Evolutionary conservation across 2,888 invertebrate genomes (phyloP).

Genomic region (Phanerotoma sp.): DNA sequence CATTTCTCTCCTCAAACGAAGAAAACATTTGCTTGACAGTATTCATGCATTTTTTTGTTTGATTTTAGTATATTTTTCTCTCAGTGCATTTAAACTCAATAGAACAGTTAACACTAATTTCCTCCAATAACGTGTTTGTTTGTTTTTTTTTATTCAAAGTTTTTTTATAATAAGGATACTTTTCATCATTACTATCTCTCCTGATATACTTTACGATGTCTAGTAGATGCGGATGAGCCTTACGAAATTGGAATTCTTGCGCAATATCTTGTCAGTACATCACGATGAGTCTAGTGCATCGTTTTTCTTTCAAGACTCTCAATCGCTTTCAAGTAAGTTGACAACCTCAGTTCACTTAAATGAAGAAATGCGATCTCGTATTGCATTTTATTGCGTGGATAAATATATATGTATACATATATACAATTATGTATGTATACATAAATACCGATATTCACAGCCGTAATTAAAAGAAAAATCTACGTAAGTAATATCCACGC

Average conservation of each 20-base stretch:
- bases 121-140: too few species aligned
- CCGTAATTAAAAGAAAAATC: too few species aligned
- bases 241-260: conserved; percentile 23
- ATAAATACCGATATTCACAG: too few species aligned
- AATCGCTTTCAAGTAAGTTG: neutral
- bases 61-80: too few species aligned
- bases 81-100: too few species aligned
- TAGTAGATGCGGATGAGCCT: conserved; percentile 15
- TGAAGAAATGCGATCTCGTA: neutral
- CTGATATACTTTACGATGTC: neutral
- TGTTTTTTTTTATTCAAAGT: neutral
- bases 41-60: too few species aligned
- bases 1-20: too few species aligned
- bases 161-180: conserved; percentile 2
- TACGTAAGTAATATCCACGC: too few species aligned
- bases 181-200: too few species aligned
- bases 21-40: too few species aligned
- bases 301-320: conserved; percentile 6
- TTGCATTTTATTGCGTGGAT: conserved; percentile 3
- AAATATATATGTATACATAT: neutral
- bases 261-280: conserved; percentile 8
- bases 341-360: neutral
- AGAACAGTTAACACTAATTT: too few species aligned
- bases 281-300: conserved; percentile 6
- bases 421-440: neutral